phyloP scores from a whole-genome alignment of 2,888 invertebrate species.

The Allolobophora icterica region DNA sequence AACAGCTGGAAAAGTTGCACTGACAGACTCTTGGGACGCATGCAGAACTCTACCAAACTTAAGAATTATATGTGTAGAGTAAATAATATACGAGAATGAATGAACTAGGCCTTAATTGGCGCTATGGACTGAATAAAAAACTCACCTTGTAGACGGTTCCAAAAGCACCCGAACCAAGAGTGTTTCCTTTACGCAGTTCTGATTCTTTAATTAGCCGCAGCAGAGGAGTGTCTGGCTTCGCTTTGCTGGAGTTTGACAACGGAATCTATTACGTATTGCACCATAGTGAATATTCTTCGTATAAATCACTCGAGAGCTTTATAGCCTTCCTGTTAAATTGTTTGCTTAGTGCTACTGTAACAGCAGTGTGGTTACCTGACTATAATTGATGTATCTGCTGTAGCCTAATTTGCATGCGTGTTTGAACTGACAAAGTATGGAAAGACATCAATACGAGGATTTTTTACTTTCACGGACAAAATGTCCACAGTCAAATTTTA shows the following conservation, averaged over 20 bases:
- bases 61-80: not conserved
- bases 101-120: no score
- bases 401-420: not conserved
- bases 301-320: not conserved
- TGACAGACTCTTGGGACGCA: no score
- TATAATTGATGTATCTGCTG: no score
- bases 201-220: constrained; percentile 91
- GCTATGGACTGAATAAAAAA: not conserved
- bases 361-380: not conserved
- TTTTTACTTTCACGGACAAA: not conserved
- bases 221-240: constrained; percentile 90
- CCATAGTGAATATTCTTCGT: not conserved
- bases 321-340: not conserved
- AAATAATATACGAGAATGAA: not conserved
- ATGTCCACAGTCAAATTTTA: no score
- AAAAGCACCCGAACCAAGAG: constrained; percentile 92
- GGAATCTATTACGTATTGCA: constrained; percentile 12
- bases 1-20: not conserved
- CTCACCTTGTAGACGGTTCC: constrained; percentile 86
- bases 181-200: constrained; percentile 86
- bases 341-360: not conserved
- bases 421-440: not conserved
- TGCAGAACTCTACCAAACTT: not conserved
- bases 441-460: not conserved
- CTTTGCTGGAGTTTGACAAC: constrained; percentile 81